These are phyloP conservation scores for Triplophysa bombifrons DNA, from an alignment of 2,797 vertebrate species.

Conservation along the genomic window DNA sequence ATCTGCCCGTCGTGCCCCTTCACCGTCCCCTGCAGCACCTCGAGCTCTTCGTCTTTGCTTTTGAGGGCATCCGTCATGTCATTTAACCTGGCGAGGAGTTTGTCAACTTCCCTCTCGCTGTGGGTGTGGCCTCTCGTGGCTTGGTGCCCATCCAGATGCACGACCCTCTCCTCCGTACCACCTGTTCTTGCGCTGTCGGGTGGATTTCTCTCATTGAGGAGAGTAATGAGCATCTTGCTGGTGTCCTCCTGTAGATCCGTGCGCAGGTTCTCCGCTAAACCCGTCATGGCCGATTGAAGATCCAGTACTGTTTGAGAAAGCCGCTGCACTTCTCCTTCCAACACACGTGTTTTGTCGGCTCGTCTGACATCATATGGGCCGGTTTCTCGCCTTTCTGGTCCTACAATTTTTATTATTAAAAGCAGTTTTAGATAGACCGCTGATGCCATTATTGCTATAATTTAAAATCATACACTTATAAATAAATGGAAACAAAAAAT, in stretches of 20 bases:
- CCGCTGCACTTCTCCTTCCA: slow-evolving; percentile 90
- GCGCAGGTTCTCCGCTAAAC: slow-evolving; percentile 82
- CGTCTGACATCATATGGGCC: slow-evolving; percentile 66
- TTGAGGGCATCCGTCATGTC: slow-evolving; percentile 83
- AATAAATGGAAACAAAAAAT: no score
- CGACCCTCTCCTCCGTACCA: slow-evolving; percentile 74
- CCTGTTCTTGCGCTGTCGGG: slow-evolving; percentile 68
- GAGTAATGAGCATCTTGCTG: slow-evolving; percentile 82
- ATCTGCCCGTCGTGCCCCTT: slow-evolving; percentile 88
- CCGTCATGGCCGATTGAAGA: slow-evolving; percentile 86
- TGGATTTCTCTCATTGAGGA: slow-evolving; percentile 81
- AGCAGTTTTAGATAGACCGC: not conserved
- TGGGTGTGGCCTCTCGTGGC: slow-evolving; percentile 65
- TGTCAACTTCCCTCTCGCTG: slow-evolving; percentile 79
- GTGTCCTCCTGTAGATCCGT: slow-evolving; percentile 86
- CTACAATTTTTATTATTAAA: slow-evolving; percentile 52
- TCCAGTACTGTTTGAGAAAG: slow-evolving; percentile 90
- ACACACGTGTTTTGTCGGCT: slow-evolving; percentile 83
- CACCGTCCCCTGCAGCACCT: slow-evolving; percentile 85
- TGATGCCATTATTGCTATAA: not conserved
- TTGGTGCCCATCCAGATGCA: slow-evolving; percentile 76
- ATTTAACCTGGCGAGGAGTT: slow-evolving; percentile 83
- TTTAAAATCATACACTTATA: not conserved
- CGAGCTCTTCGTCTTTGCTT: slow-evolving; percentile 85
- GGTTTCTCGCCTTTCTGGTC: slow-evolving; percentile 72